Evolutionary conservation across 2,888 invertebrate species (phyloP), one percentile per base, ranked within the genome.

Genomic region (Sinohyriopsis cumingii): DNA sequence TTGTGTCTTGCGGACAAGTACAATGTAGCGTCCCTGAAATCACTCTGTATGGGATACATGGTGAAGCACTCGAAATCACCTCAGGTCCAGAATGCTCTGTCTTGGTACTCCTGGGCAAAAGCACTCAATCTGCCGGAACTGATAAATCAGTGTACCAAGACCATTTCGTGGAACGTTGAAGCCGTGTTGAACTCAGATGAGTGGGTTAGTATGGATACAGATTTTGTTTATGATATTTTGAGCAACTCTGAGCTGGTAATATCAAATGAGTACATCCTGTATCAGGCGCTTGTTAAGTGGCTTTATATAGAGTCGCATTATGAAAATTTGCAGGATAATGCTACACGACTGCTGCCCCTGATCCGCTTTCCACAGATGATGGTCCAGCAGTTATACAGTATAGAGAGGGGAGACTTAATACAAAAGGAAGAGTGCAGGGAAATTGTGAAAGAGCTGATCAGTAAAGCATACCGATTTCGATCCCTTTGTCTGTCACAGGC

Each of bases 1-100:
- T 78, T 90, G 54, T 90, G 89, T 75, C 79, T 90, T 55, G 89
- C 90, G 0, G 90, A 89, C 76, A 90, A 90, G 74, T 90, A 90
- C 78, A 84, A 88, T 65, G 90, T 90, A 18, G 73, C 76, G 19
- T 89, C 90, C 7, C 77, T 90, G 62, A 89, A 89, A 71, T 71
- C 77, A 6, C 78, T 90, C 55, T 89, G 89, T 69, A 83, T 84
- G 1, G 74, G 80, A n/a, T 90, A 88, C 77, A 90, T 90, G 90
- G 80, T 86, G 12, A 83, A 88, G n/a, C 84, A 90, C 71, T 84
- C 88, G 18, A 78, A 82, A 66, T 88, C 89, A 1, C 90, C 89
- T 1, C 82, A 85, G 53, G 86, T 89, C 4, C 74, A 78, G 28
- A 90, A 88, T 68, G 89, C 89, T n/a, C 76, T 89, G 59, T 80